phyloP scores from a whole-genome alignment of 92 coral and sea anemone species.

The Phenganax stokvisi region DNA sequence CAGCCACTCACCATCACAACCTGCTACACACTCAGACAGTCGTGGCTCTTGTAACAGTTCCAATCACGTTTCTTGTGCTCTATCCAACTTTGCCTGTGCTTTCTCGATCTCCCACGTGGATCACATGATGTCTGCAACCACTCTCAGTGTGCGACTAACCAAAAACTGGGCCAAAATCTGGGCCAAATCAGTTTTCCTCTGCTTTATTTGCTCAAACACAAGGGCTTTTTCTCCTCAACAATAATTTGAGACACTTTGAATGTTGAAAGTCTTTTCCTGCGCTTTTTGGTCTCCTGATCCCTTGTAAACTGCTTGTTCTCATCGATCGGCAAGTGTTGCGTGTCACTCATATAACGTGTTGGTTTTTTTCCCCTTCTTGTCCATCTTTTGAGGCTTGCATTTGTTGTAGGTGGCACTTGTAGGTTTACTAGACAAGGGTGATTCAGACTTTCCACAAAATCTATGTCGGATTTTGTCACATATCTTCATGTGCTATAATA shows the following conservation, averaged over 20 bases:
- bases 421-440: constrained; percentile 20
- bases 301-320: neutral
- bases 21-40: constrained; percentile 11
- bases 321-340: neutral
- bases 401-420: neutral
- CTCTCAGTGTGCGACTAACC: constrained; percentile 32
- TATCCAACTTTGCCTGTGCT: constrained; percentile 3
- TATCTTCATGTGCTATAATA: constrained; percentile 36
- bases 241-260: constrained; percentile 38
- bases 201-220: constrained; percentile 43
- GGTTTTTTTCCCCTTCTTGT: neutral
- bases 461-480: constrained; percentile 16
- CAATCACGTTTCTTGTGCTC: constrained; percentile 29
- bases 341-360: neutral
- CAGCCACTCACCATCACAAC: constrained; percentile 41
- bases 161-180: constrained; percentile 33
- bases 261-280: constrained; percentile 20
- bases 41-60: constrained; percentile 39
- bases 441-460: constrained; percentile 19
- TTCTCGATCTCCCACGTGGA: constrained; percentile 37
- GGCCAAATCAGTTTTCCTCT: constrained; percentile 35
- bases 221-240: constrained; percentile 6
- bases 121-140: constrained; percentile 37
- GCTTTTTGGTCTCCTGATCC: neutral
- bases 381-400: neutral